These are phyloP conservation scores for Morpho helenor DNA, from an alignment of 2,888 invertebrate species.

Conservation along the genomic window DNA sequence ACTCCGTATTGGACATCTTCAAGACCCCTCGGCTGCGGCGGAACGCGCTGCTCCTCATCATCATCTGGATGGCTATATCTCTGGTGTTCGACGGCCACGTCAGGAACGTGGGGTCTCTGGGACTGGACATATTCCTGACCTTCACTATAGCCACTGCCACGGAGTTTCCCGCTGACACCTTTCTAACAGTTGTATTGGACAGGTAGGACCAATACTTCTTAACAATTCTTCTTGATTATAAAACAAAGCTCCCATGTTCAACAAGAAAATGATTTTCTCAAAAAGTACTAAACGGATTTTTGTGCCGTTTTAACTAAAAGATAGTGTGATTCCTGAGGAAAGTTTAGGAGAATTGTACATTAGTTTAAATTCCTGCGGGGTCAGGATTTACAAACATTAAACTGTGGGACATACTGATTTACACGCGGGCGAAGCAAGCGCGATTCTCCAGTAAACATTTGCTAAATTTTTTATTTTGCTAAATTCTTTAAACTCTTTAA, in stretches of 20 bases:
- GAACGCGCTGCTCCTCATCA: conserved; percentile 86
- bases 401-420: too few species aligned
- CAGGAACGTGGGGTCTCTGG: conserved; percentile 90
- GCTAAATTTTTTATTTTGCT: background rate
- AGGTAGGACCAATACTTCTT: conserved; percentile 38
- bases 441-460: background rate
- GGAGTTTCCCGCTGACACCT: conserved; percentile 90
- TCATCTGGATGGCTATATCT: conserved; percentile 95
- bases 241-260: too few species aligned
- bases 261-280: too few species aligned
- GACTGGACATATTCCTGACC: conserved; percentile 89
- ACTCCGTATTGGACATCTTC: conserved; percentile 90
- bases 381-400: too few species aligned
- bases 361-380: too few species aligned
- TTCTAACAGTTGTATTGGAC: conserved; percentile 87
- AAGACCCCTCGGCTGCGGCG: conserved; percentile 86
- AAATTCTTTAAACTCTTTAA: too few species aligned
- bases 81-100: conserved; percentile 94
- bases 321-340: too few species aligned
- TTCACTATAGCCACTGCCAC: conserved; percentile 92
- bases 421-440: too few species aligned
- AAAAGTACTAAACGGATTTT: too few species aligned
- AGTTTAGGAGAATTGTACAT: too few species aligned
- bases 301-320: too few species aligned
- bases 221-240: too few species aligned